Percentiles rank a stretch among this genome's conserved stretches.
These are phyloP conservation scores for Drosophila hawaiiensis DNA, from an alignment of 2,888 invertebrate genomes.

Conservation along the genomic window DNA sequence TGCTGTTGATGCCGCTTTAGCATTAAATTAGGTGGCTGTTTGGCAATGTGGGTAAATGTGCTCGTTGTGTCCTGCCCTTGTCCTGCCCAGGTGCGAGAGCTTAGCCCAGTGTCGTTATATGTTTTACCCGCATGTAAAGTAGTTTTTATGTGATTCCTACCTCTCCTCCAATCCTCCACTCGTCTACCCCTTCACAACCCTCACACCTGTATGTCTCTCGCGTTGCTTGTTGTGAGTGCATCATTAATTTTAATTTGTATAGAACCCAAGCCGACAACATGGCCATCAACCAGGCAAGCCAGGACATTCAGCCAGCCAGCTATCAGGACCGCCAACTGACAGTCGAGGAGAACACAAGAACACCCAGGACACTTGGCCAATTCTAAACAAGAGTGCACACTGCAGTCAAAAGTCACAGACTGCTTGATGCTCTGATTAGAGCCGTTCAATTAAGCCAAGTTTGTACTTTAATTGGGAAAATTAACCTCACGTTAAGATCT, in stretches of 20 bases:
- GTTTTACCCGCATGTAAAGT: conserved; percentile 76
- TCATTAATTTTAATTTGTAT: conserved; percentile 81
- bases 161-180: background rate
- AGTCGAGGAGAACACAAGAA: conserved; percentile 52
- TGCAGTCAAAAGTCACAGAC: background rate
- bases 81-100: conserved; percentile 70
- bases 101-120: conserved; percentile 63
- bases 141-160: conserved; percentile 67
- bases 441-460: background rate
- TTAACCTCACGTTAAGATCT: background rate
- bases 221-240: conserved; percentile 72
- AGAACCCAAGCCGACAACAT: conserved; percentile 67
- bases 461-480: background rate
- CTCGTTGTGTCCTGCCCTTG: conserved; percentile 36
- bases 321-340: conserved; percentile 55
- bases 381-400: conserved; percentile 23
- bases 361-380: conserved; percentile 63
- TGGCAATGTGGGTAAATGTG: conserved; percentile 31
- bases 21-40: conserved; percentile 74
- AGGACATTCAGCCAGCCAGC: conserved; percentile 5
- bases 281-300: conserved; percentile 55
- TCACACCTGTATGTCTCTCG: conserved; percentile 28
- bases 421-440: background rate
- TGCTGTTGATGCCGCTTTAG: conserved; percentile 55
- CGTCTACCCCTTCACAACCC: background rate